These are phyloP conservation scores for Etheostoma cragini DNA, from an alignment of 2,113 vertebrate genomes.

Conservation along the genomic window DNA sequence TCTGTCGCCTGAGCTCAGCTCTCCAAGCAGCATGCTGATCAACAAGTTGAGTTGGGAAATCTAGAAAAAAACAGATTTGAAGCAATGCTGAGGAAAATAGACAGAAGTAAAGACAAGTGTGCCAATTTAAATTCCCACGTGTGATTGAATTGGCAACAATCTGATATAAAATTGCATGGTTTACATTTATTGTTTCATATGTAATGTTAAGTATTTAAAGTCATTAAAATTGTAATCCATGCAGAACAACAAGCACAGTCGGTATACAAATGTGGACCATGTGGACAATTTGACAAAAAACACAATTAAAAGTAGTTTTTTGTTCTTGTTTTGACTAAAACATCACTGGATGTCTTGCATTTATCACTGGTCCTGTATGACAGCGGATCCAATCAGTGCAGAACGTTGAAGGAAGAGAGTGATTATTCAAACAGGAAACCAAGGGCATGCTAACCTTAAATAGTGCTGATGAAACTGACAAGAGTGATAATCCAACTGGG, in stretches of 20 bases:
- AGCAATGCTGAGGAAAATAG: background rate
- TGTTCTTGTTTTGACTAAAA: conserved; percentile 66
- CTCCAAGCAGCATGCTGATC: conserved; percentile 86
- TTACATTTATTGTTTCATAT: conserved; percentile 5
- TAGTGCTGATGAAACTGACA: conserved; percentile 76
- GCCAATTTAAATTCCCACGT: background rate
- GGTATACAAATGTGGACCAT: background rate
- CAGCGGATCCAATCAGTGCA: conserved; percentile 76
- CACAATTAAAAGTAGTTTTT: conserved; percentile 57
- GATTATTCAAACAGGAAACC: conserved; percentile 79
- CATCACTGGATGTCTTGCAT: conserved; percentile 62
- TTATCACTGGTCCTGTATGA: conserved; percentile 69
- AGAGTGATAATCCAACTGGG: conserved; percentile 64
- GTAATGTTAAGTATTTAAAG: background rate
- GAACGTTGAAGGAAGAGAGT: conserved; percentile 51
- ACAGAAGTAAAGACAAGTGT: background rate
- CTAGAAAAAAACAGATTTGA: conserved; percentile 60
- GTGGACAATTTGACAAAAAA: conserved; percentile 11
- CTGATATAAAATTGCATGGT: background rate
- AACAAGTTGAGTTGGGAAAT: conserved; percentile 86
- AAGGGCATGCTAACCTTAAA: conserved; percentile 82
- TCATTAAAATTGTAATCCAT: background rate
- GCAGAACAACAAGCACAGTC: background rate
- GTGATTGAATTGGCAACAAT: background rate
- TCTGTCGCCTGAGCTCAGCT: conserved; percentile 82